These are phyloP conservation scores for Hesperia comma DNA, from an alignment of 2,888 invertebrate genomes.

Conservation along the genomic window DNA sequence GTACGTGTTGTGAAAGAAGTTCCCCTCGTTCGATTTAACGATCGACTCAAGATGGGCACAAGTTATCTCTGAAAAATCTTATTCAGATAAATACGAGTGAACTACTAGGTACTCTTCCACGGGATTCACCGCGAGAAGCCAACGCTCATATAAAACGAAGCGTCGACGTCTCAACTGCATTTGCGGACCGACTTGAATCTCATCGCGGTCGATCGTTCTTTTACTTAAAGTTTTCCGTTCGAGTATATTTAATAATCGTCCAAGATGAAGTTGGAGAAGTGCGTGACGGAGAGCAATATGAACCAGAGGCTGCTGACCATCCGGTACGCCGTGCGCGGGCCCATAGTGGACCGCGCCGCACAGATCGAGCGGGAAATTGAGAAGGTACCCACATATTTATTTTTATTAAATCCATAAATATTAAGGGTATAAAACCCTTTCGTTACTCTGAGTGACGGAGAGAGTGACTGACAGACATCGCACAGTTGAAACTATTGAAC, in stretches of 20 bases:
- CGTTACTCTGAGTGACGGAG: too few species aligned
- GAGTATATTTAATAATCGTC: not conserved
- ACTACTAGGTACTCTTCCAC: not conserved
- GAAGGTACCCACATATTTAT: slow-evolving; percentile 70
- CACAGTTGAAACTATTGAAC: too few species aligned
- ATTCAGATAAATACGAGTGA: not conserved
- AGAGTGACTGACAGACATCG: too few species aligned
- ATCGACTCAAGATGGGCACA: not conserved
- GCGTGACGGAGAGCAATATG: slow-evolving; percentile 79
- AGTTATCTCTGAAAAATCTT: slow-evolving; percentile 10
- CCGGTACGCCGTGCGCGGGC: slow-evolving; percentile 92
- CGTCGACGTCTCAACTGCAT: not conserved
- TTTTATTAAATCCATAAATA: too few species aligned
- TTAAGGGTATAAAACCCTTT: too few species aligned
- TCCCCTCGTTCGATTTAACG: too few species aligned
- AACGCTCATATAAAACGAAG: slow-evolving; percentile 2
- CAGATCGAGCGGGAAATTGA: slow-evolving; percentile 89
- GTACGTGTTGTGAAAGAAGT: too few species aligned
- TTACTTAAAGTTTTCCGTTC: not conserved
- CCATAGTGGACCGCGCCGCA: slow-evolving; percentile 88
- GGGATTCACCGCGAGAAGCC: slow-evolving; percentile 22
- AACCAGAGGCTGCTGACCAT: slow-evolving; percentile 89
- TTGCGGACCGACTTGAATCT: slow-evolving; percentile 4
- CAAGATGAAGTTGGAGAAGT: slow-evolving; percentile 57
- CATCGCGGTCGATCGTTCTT: not conserved